Evolutionary conservation across 2,888 invertebrate species (phyloP).

Genomic region (Elegia similella): DNA sequence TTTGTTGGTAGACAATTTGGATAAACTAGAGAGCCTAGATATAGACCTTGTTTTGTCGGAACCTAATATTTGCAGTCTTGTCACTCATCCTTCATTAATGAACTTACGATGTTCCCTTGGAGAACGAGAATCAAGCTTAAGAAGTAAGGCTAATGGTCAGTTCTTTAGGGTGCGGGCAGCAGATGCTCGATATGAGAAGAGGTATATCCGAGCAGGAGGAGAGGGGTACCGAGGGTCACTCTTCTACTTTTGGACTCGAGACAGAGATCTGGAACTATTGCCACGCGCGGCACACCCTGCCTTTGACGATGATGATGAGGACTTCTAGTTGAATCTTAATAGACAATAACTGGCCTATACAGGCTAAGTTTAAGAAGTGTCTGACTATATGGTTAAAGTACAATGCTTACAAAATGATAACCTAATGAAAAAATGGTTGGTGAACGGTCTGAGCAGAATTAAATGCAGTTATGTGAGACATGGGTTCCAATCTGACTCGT

Average conservation of each 20-base stretch:
- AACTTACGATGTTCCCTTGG: background rate
- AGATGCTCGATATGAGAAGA: conserved; percentile 27
- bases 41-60: conserved; percentile 23
- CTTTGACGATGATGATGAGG: conserved; percentile 18
- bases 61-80: conserved; percentile 11
- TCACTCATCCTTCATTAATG: background rate
- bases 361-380: too few species aligned
- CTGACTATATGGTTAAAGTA: too few species aligned
- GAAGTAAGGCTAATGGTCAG: background rate
- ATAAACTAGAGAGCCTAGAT: conserved; percentile 24
- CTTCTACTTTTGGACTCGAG: conserved; percentile 36
- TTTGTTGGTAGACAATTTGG: conserved; percentile 24
- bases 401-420: too few species aligned
- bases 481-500: too few species aligned
- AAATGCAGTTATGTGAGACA: too few species aligned
- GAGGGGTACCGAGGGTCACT: conserved; percentile 38
- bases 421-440: too few species aligned
- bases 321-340: background rate
- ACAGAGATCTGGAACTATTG: conserved; percentile 19
- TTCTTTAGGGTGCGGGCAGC: conserved; percentile 22
- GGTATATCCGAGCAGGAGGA: conserved; percentile 32
- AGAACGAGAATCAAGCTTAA: background rate
- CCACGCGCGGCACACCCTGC: background rate
- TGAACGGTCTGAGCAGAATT: too few species aligned
- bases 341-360: too few species aligned